These are phyloP conservation scores for Peromyscus maniculatus DNA, from an alignment of 2,113 vertebrate genomes.

Conservation along the genomic window DNA sequence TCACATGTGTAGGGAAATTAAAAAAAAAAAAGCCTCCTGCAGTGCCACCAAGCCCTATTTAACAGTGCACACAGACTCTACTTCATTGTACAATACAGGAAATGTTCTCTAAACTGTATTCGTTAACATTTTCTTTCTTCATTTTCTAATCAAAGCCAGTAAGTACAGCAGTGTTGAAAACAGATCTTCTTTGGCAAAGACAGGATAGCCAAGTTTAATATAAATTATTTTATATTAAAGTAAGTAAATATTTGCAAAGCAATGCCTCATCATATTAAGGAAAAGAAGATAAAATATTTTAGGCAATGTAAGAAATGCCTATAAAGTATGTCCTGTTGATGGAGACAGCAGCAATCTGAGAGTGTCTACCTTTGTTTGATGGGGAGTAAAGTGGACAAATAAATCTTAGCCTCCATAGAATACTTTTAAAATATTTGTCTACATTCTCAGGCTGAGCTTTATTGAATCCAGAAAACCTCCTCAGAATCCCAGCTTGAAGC, in stretches of 20 bases:
- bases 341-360: constrained; percentile 63
- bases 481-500: constrained; percentile 73
- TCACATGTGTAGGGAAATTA: constrained; percentile 69
- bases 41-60: constrained; percentile 69
- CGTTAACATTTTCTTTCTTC: constrained; percentile 74
- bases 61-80: constrained; percentile 60
- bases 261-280: constrained; percentile 62
- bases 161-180: constrained; percentile 63
- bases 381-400: constrained; percentile 62
- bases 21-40: constrained; percentile 39
- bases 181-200: constrained; percentile 62
- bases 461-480: constrained; percentile 65
- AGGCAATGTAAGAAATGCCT: constrained; percentile 54
- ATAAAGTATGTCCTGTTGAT: constrained; percentile 49
- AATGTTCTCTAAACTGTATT: constrained; percentile 72
- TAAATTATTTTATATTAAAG: constrained; percentile 37
- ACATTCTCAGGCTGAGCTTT: constrained; percentile 32
- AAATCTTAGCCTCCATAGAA: constrained; percentile 57
- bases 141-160: constrained; percentile 62
- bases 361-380: constrained; percentile 70
- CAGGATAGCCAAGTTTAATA: constrained; percentile 36
- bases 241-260: constrained; percentile 55
- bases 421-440: constrained; percentile 55
- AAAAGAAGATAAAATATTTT: constrained; percentile 70
- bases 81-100: constrained; percentile 64